These are phyloP conservation scores for Microctenopoma stevenorrisi DNA, from an alignment of 2,797 vertebrate genomes.

Conservation along the genomic window DNA sequence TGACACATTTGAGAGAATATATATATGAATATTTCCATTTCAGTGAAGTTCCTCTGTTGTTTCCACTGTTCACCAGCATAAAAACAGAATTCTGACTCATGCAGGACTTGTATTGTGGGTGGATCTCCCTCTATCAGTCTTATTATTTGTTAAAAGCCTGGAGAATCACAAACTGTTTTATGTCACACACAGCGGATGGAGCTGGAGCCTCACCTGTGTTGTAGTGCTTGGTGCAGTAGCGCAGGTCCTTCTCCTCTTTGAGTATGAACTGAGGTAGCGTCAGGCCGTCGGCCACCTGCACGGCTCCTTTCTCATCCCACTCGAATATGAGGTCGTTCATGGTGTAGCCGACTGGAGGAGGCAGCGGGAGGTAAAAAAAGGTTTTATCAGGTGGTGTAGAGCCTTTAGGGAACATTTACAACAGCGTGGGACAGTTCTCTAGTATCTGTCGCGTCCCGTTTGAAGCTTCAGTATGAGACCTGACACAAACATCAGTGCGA, in stretches of 20 bases:
- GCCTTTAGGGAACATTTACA: background rate
- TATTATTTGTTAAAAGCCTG: background rate
- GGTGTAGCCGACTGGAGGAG: conserved; percentile 92
- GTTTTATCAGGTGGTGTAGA: background rate
- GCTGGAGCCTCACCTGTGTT: conserved; percentile 89
- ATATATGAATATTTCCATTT: conserved; percentile 5
- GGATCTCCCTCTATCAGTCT: background rate
- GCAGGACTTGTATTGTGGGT: conserved; percentile 1
- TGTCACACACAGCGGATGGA: no score
- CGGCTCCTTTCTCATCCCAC: conserved; percentile 97
- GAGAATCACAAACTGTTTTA: no score
- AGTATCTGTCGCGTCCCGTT: background rate
- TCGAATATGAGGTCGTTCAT: conserved; percentile 99
- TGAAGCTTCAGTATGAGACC: background rate
- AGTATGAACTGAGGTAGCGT: conserved; percentile 97
- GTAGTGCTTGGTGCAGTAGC: conserved; percentile 99
- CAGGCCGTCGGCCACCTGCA: conserved; percentile 95
- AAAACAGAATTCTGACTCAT: conserved; percentile 23
- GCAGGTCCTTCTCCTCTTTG: conserved; percentile 97
- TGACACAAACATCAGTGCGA: background rate
- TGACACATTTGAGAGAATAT: conserved; percentile 16
- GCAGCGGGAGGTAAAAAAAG: background rate
- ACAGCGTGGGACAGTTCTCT: no score
- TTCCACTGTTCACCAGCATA: conserved; percentile 25
- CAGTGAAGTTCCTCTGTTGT: conserved; percentile 6